phyloP scores from a whole-genome alignment of 2,888 invertebrate species.

The Ecdyonurus torrentis region DNA sequence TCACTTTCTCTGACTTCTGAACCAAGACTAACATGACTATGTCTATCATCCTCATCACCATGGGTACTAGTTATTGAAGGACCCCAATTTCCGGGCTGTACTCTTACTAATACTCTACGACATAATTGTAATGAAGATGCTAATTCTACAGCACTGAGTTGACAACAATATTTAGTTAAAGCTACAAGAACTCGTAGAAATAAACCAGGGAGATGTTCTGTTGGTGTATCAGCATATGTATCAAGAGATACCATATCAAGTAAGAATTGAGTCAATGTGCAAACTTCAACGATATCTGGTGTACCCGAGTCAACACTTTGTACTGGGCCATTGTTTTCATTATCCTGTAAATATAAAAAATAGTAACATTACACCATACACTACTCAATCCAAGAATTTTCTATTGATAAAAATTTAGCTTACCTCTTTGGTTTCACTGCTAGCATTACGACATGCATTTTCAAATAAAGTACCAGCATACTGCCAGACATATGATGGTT shows the following conservation, averaged over 20 bases:
- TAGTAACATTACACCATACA: not conserved
- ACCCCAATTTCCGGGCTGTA: constrained; percentile 38
- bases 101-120: constrained; percentile 53
- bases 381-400: not conserved
- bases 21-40: not conserved
- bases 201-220: constrained; percentile 59
- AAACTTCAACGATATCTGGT: constrained; percentile 47
- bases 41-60: not conserved
- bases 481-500: constrained; percentile 74
- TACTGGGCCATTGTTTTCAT: constrained; percentile 20
- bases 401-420: no score
- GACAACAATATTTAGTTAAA: constrained; percentile 36
- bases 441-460: constrained; percentile 28
- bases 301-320: constrained; percentile 41
- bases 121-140: constrained; percentile 47
- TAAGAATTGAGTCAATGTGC: constrained; percentile 53
- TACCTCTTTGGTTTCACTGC: constrained; percentile 15
- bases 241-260: constrained; percentile 59
- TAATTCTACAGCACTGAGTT: constrained; percentile 41
- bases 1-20: not conserved
- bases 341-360: no score
- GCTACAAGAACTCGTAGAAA: constrained; percentile 46
- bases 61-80: not conserved
- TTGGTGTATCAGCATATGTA: constrained; percentile 57
- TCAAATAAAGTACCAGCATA: constrained; percentile 50